A percentile compares a stretch with the other conserved stretches of the same genome.
Evolutionary conservation across 2,797 vertebrate species (phyloP).

Genomic region (Scarus forsteni): DNA sequence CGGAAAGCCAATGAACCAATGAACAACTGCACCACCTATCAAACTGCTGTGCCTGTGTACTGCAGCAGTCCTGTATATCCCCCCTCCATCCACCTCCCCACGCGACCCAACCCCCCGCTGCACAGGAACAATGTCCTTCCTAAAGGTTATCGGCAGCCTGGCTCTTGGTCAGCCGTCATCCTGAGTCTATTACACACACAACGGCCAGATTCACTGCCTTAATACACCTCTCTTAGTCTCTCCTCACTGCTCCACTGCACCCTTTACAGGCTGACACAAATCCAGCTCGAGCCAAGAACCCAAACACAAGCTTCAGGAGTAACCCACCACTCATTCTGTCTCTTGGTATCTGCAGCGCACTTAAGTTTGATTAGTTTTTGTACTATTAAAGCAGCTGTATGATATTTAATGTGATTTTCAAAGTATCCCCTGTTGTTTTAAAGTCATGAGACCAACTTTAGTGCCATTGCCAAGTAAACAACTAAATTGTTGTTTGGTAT

Average conservation of each 20-base stretch:
- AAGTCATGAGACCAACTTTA: neutral
- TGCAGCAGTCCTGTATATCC: conserved; percentile 58
- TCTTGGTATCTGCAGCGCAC: conserved; percentile 16
- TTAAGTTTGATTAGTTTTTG: neutral
- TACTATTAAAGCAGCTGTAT: conserved; percentile 4
- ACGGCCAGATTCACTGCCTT: conserved; percentile 72
- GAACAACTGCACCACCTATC: conserved; percentile 75
- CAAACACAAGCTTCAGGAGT: conserved; percentile 39
- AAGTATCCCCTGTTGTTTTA: neutral
- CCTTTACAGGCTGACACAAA: conserved; percentile 70
- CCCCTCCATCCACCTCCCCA: conserved; percentile 1
- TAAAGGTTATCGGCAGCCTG: conserved; percentile 84
- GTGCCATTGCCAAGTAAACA: neutral
- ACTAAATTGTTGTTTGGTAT: neutral
- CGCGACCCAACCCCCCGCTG: conserved; percentile 42
- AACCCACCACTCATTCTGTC: conserved; percentile 13
- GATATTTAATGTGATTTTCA: neutral
- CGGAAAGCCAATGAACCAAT: conserved; percentile 71
- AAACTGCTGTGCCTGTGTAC: conserved; percentile 55
- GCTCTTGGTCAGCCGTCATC: conserved; percentile 81
- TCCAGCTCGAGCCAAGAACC: conserved; percentile 37
- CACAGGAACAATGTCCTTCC: conserved; percentile 83
- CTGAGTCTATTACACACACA: conserved; percentile 83
- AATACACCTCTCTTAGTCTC: conserved; percentile 77
- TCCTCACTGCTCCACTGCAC: conserved; percentile 65